These are phyloP conservation scores for Pterocles orientalis DNA, from an alignment of 2,113 vertebrate genomes.

Conservation along the genomic window DNA sequence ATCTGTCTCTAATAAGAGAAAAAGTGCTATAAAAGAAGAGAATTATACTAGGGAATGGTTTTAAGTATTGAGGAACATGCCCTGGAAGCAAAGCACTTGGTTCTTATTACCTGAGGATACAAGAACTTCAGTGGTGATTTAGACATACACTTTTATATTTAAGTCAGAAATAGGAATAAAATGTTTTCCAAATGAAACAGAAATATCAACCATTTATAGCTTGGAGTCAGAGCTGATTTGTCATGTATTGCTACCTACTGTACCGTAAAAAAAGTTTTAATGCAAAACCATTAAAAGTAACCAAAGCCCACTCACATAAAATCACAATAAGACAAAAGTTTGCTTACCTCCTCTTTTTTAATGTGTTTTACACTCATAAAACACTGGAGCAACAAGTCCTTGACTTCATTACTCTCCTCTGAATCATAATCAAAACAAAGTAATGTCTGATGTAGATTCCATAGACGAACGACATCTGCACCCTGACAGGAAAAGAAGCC, in stretches of 20 bases:
- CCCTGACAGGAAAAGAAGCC: constrained; percentile 64
- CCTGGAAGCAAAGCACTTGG: background rate
- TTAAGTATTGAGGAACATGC: background rate
- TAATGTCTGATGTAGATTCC: constrained; percentile 82
- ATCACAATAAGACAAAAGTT: background rate
- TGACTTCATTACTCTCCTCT: constrained; percentile 83
- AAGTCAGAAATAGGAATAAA: background rate
- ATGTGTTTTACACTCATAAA: constrained; percentile 81
- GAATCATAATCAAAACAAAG: constrained; percentile 84
- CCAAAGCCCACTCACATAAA: background rate
- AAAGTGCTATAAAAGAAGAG: background rate
- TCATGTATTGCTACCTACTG: background rate
- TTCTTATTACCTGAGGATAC: background rate
- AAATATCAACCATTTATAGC: background rate
- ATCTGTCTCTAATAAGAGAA: background rate
- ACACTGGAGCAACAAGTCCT: constrained; percentile 85
- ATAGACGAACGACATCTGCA: constrained; percentile 81
- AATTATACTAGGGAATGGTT: background rate
- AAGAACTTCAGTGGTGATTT: background rate
- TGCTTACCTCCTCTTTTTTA: constrained; percentile 86
- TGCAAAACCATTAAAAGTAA: background rate
- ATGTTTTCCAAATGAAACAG: background rate
- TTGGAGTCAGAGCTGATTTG: background rate
- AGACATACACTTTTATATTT: background rate
- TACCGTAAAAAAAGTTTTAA: background rate